A percentile compares a stretch with the other conserved stretches of the same genome.
Evolutionary conservation across 1,140 invertebrate genomes (phyloP).

Genomic region (Orchestia grillus): DNA sequence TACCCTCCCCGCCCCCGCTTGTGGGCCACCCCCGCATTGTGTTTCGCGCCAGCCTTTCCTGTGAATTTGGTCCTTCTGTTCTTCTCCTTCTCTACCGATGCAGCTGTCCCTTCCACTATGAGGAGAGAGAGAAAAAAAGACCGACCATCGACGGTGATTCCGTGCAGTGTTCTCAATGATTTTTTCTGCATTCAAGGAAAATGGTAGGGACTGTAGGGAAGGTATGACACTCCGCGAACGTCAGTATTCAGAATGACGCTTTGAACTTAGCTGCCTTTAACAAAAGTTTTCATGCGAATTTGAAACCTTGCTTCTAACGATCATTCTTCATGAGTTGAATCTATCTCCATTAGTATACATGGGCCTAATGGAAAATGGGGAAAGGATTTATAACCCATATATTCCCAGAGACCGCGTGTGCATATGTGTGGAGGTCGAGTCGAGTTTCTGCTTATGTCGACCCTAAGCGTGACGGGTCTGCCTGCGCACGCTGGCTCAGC

Average conservation of each 20-base stretch:
- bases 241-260: not conserved
- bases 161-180: not conserved
- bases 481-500: too few relatives aligned
- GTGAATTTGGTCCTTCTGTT: not conserved
- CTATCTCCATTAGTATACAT: too few relatives aligned
- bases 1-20: not conserved
- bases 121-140: not conserved
- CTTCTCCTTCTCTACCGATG: not conserved
- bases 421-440: too few relatives aligned
- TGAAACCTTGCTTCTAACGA: too few relatives aligned
- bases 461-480: too few relatives aligned
- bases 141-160: not conserved
- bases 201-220: not conserved
- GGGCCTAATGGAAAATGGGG: too few relatives aligned
- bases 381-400: too few relatives aligned
- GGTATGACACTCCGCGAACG: not conserved
- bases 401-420: too few relatives aligned
- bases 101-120: conserved; percentile 30
- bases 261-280: not conserved
- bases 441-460: too few relatives aligned
- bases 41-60: conserved; percentile 19
- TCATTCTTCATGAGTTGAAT: too few relatives aligned
- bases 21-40: conserved; percentile 50
- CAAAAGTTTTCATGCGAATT: not conserved
- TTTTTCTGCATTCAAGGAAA: not conserved